Conservation (phyloP, 2,797 vertebrate species). For the Parauchenoglanis ngamensis region DNA sequence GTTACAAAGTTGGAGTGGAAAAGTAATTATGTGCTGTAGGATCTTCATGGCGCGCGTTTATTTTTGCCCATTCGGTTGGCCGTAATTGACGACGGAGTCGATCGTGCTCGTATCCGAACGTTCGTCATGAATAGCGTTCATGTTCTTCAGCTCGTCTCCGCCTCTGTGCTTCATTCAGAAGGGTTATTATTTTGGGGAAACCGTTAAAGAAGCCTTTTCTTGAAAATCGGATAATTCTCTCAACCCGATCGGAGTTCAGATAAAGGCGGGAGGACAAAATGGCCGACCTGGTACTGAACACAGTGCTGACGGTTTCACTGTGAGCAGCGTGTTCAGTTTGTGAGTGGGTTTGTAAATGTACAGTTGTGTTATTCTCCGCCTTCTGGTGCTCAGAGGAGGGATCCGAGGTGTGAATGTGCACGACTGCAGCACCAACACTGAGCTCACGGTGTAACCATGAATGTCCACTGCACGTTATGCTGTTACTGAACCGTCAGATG, state of each 20-base stretch:
- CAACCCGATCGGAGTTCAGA: neutral
- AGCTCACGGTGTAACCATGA: neutral
- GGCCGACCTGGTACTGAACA: neutral
- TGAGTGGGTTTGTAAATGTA: neutral
- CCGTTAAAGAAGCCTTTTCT: neutral
- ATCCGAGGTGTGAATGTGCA: constrained; percentile 5
- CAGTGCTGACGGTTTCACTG: neutral
- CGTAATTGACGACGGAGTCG: neutral
- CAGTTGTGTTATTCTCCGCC: constrained; percentile 2
- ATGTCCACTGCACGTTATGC: neutral
- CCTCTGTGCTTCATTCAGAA: neutral
- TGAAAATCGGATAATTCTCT: neutral
- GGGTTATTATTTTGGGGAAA: neutral
- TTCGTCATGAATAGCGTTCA: neutral
- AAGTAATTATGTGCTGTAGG: neutral
- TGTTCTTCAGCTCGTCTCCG: neutral
- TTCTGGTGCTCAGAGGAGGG: neutral
- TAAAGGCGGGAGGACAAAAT: neutral
- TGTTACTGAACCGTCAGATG: neutral
- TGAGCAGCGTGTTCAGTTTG: neutral
- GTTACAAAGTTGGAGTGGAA: neutral
- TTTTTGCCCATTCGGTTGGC: neutral
- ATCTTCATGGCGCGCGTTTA: neutral
- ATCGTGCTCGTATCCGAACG: neutral
- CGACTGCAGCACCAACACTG: neutral